A percentile compares a stretch with the other conserved stretches of the same genome.
These are phyloP conservation scores for Bufo bufo DNA, from an alignment of 2,113 vertebrate genomes.

Conservation along the genomic window DNA sequence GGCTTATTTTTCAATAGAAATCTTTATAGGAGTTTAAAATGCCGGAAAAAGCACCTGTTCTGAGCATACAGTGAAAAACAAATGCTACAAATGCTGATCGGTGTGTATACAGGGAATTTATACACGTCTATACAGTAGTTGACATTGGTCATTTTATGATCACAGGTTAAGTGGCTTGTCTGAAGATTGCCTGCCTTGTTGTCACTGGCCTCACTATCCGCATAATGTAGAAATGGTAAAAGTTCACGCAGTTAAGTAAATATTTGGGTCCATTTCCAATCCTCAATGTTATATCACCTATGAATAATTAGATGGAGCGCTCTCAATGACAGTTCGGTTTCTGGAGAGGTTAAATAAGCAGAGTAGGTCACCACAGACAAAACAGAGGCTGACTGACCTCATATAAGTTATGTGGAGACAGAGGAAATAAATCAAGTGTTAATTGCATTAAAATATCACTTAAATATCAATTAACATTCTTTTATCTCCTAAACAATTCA, in stretches of 20 bases:
- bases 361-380: conserved; percentile 24
- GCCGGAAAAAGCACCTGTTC: no score
- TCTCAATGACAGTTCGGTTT: conserved; percentile 51
- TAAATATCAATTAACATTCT: conserved; percentile 55
- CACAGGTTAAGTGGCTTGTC: background rate
- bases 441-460: conserved; percentile 47
- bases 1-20: no score
- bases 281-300: conserved; percentile 50
- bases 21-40: no score
- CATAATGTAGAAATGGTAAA: conserved; percentile 5
- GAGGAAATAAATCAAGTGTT: conserved; percentile 34
- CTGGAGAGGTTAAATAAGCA: conserved; percentile 55
- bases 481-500: conserved; percentile 20
- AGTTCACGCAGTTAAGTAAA: conserved; percentile 56
- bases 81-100: no score
- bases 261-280: conserved; percentile 41
- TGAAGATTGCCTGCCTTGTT: background rate
- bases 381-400: conserved; percentile 8
- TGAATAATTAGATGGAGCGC: conserved; percentile 47
- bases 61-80: no score
- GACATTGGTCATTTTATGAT: background rate
- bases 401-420: conserved; percentile 27
- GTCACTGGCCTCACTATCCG: background rate
- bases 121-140: no score
- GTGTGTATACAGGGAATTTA: no score